Percentiles rank a stretch among this genome's conserved stretches.
phyloP scores from a whole-genome alignment of 2,888 invertebrate species.

The Drosophila melanosoma region DNA sequence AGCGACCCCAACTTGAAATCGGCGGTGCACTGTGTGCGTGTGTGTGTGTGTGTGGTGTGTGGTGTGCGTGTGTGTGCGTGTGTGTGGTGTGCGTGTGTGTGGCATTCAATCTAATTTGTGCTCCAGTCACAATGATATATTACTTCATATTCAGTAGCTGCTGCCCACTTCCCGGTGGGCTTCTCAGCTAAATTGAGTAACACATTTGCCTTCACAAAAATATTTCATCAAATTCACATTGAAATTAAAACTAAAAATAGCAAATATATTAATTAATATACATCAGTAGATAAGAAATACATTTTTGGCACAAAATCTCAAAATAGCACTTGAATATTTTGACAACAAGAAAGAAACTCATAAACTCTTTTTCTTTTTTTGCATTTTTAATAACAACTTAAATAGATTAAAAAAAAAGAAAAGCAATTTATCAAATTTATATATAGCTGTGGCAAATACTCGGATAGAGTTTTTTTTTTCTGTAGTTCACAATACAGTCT shows the following conservation, averaged over 20 bases:
- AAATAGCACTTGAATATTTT: not conserved
- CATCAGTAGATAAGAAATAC: not conserved
- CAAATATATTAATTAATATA: not conserved
- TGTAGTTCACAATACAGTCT: not conserved
- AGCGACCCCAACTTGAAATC: slow-evolving; percentile 6
- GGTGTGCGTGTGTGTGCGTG: slow-evolving; percentile 13
- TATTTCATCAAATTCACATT: not conserved
- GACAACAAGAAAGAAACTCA: not conserved
- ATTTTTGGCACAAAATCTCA: not conserved
- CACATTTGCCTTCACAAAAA: not conserved
- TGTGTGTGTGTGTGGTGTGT: slow-evolving; percentile 4
- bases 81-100: slow-evolving; percentile 37
- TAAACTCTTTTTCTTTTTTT: not conserved
- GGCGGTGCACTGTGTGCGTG: slow-evolving; percentile 5
- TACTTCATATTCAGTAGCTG: slow-evolving; percentile 12
- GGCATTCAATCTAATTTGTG: slow-evolving; percentile 43
- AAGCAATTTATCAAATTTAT: not conserved
- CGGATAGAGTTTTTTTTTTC: not conserved
- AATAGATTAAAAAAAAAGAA: too few relatives aligned
- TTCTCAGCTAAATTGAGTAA: not conserved
- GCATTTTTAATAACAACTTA: not conserved
- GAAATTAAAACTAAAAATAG: not conserved
- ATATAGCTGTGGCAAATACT: not conserved
- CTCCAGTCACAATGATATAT: slow-evolving; percentile 33
- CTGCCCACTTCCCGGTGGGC: slow-evolving; percentile 28